phyloP scores from a whole-genome alignment of 2,113 vertebrate genomes.

The Bufo bufo region DNA sequence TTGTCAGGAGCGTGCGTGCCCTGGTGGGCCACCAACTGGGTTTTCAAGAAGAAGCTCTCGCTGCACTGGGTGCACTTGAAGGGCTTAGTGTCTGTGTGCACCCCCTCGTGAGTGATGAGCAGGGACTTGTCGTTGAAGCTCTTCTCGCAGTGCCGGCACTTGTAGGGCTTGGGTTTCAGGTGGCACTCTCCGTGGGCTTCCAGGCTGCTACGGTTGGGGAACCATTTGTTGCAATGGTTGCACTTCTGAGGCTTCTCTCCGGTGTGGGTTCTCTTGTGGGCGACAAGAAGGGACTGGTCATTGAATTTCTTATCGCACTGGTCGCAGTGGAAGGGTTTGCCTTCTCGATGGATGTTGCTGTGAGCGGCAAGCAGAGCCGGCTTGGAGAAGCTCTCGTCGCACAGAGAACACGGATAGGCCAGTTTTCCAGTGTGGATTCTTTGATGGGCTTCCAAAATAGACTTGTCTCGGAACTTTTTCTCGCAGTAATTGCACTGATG shows the following conservation, averaged over 20 bases:
- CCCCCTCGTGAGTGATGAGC: conserved; percentile 63
- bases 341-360: conserved; percentile 36
- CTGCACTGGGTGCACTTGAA: conserved; percentile 67
- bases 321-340: conserved; percentile 48
- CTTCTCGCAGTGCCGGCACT: conserved; percentile 58
- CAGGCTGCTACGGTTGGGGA: conserved; percentile 50
- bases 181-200: conserved; percentile 59
- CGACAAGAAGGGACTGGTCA: conserved; percentile 36
- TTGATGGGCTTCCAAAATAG: conserved; percentile 45
- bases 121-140: conserved; percentile 61
- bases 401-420: conserved; percentile 29
- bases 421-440: conserved; percentile 46
- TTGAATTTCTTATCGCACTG: conserved; percentile 49
- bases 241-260: conserved; percentile 55
- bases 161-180: conserved; percentile 59
- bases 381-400: conserved; percentile 49
- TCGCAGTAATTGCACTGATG: conserved; percentile 51
- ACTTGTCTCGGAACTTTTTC: conserved; percentile 40
- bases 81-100: conserved; percentile 61
- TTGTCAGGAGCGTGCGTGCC: conserved; percentile 61
- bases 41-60: conserved; percentile 64
- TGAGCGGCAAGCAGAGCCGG: conserved; percentile 18
- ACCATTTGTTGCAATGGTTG: conserved; percentile 54
- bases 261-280: conserved; percentile 52
- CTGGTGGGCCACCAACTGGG: conserved; percentile 65